Base-by-base conservation (phyloP, 2,113 vertebrate species). In the Lamprotornis superbus region DNA sequence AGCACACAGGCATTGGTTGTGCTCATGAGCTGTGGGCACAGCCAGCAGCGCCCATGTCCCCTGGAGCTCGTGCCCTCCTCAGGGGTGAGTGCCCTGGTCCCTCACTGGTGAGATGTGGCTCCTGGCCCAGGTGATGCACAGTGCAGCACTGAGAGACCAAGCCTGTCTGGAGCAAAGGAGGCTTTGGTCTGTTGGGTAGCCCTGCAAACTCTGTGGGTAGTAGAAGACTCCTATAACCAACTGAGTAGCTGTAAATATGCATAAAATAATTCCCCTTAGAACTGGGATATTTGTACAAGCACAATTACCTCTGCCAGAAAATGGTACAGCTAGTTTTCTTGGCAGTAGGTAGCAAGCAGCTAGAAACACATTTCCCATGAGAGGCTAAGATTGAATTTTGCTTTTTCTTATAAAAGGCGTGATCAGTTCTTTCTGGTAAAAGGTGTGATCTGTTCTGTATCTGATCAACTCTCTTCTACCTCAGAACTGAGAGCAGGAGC, bases 71-170 rank as follows among this genome's bases (percentile, higher is more conserved):
- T 15, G 20, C 22, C 46, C 52, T 35, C 30, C 42, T 6, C 61
- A 30, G 15, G 30, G 35, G 14, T 40, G 71, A 10, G 39, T 75
- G 33, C 22, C 57, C 74, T 10, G 10, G 16, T 77, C 31, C 22
- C 49, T 80, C 3, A 0, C 27, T 30, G 63, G n/a, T 47, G 76
- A 52, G 31, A 39, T 0, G 2, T 42, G 53, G 22, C 22, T 60
- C 44, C 6, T 1, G 1, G 20, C 10, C 40, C 0, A 0, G 28
- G 31, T 59, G n/a, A 17, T 28, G 30, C n/a, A 19, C 31, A 1
- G 31, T 44, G 24, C 21, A 17, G 49, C 53, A 46, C 30, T 1
- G 2, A 40, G n/a, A 76, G 28, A 55, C 21, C 71, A 33, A 47
- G 4, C 22, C 13, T 27, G 23, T 15, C 71, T 12, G 22, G 39